Evolutionary conservation across 2,888 invertebrate genomes (phyloP).

Genomic region (Eristalinus aeneus): DNA sequence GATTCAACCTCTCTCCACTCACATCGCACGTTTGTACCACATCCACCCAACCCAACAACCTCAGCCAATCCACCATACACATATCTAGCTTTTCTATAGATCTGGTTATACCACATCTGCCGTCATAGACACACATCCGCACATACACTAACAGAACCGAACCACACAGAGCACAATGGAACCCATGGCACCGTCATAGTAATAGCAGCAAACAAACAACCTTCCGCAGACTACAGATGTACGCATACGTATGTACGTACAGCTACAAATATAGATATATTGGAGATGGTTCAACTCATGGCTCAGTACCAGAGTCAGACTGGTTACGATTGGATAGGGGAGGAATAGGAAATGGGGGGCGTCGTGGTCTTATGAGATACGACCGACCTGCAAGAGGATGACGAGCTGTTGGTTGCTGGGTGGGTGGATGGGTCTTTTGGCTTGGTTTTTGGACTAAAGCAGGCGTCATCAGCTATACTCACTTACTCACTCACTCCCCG

Average conservation of each 20-base stretch:
- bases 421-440: conserved; percentile 61
- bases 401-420: conserved; percentile 57
- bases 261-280: not conserved
- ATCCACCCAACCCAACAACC: conserved; percentile 41
- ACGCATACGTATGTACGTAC: not conserved
- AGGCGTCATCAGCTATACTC: conserved; percentile 57
- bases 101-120: conserved; percentile 63
- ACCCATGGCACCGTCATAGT: conserved; percentile 63
- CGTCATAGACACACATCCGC: conserved; percentile 48
- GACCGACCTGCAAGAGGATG: conserved; percentile 69
- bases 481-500: conserved; percentile 36
- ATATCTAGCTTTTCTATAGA: conserved; percentile 24
- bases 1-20: conserved; percentile 2
- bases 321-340: conserved; percentile 54
- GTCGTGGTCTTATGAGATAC: conserved; percentile 70
- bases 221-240: conserved; percentile 36
- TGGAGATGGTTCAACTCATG: conserved; percentile 47
- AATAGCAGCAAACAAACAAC: conserved; percentile 66
- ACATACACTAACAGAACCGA: conserved; percentile 43
- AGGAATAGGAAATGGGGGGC: conserved; percentile 26
- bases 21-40: conserved; percentile 55
- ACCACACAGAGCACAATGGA: conserved; percentile 65
- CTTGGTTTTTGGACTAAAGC: conserved; percentile 52
- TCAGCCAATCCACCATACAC: not conserved
- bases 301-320: conserved; percentile 58